Base-by-base conservation (phyloP, 2,797 vertebrate genomes). In the Cryptoprocta ferox region DNA sequence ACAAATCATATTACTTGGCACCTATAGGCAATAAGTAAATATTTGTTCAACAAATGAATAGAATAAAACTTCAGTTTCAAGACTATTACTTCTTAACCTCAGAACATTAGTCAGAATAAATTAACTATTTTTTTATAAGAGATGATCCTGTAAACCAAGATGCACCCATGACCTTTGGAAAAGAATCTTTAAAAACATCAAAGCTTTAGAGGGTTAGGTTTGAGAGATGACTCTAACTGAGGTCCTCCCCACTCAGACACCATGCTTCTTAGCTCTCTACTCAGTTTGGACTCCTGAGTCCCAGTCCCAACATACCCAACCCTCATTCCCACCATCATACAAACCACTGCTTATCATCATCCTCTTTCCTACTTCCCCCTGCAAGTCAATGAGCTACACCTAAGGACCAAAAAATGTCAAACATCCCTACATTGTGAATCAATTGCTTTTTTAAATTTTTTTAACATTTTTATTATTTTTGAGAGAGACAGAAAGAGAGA, bases 131-230 rank as follows among this genome's bases (percentile, higher is more conserved):
- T 45, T 53, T 59, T 65, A n/a, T 59, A 93, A 80, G 65, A 79
- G n/a, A n/a, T 68, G 56, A 76, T 45, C 61, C 28, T 66, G n/a
- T 28, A 90, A 66, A 65, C 68, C 39, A 80, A 3, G 1, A 80
- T 18, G 6, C 21, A 84, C 53, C 18, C 82, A 26, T 14, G 32
- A 80, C 12, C 91, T 94, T 86, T 61, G 63, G 93, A 48, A 19
- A 89, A 65, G 28, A 95, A 48, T 79, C 71, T 97, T 96, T 91
- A 95, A 83, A 95, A 97, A 59, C 6, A 65, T 70, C 71, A 86
- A 92, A 63, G 63, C 12, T 81, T 85, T 76, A 15, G 28, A 78
- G 53, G 45, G 19, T 6, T 71, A 65, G 42, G 53, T 83, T 9
- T 30, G 32, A 45, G 48, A 96, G 14, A 26, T 12, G 65, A 24